Evolutionary conservation across 2,888 invertebrate species (phyloP).

Genomic region (Gymnosoma rotundatum): DNA sequence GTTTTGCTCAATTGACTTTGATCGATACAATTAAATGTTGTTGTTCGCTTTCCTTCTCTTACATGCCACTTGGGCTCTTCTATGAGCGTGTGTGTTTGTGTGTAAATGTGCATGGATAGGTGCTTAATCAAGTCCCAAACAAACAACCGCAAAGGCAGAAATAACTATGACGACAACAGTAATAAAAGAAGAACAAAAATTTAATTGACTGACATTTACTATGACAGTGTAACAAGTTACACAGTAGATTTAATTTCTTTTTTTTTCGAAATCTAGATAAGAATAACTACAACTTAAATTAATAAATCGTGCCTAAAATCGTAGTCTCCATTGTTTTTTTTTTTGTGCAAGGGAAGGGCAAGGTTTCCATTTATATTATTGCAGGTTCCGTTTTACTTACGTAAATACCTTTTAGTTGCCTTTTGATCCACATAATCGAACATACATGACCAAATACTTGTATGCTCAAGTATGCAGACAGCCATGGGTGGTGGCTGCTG

Average conservation of each 20-base stretch:
- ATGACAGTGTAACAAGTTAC: constrained; percentile 71
- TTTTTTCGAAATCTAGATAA: constrained; percentile 67
- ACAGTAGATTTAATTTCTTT: constrained; percentile 68
- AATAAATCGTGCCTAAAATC: constrained; percentile 67
- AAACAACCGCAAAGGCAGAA: not conserved
- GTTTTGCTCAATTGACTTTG: constrained; percentile 46
- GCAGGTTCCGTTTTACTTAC: constrained; percentile 15
- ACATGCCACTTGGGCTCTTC: constrained; percentile 8
- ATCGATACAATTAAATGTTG: constrained; percentile 35
- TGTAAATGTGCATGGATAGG: not conserved
- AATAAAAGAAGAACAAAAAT: constrained; percentile 39
- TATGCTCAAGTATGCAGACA: constrained; percentile 59
- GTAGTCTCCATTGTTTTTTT: constrained; percentile 38
- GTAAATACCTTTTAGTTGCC: not conserved
- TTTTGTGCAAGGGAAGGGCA: constrained; percentile 42
- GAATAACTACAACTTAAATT: constrained; percentile 68
- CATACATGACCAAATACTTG: constrained; percentile 42
- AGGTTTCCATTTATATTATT: constrained; percentile 34
- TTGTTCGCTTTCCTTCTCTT: constrained; percentile 30
- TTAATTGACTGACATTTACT: constrained; percentile 68
- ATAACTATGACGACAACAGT: not conserved
- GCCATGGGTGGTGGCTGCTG: constrained; percentile 67
- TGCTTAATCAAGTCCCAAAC: constrained; percentile 26
- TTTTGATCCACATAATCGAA: constrained; percentile 44
- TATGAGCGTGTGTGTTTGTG: not conserved